Evolutionary conservation across 2,113 vertebrate genomes (phyloP).

Genomic region (Macaca fascicularis): DNA sequence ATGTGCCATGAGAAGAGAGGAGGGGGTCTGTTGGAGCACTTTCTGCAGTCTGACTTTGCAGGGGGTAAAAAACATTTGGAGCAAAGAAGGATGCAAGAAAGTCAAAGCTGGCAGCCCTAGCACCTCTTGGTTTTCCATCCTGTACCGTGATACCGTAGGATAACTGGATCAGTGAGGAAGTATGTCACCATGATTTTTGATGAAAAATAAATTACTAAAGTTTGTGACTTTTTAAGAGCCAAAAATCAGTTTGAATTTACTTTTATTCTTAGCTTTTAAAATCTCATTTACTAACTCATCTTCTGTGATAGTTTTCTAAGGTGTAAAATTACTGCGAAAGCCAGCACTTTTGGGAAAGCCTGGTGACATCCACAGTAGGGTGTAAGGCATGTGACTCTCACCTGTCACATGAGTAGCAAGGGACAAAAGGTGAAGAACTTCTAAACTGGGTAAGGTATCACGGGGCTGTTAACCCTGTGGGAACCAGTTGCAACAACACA

Average conservation of each 20-base stretch:
- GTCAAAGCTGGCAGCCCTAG: neutral
- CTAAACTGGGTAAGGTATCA: neutral
- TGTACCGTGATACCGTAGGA: accelerated
- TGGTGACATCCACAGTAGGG: neutral
- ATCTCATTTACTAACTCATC: neutral
- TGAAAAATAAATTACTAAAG: neutral
- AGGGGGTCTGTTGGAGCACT: accelerated
- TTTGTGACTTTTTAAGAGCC: neutral
- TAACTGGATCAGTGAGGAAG: neutral
- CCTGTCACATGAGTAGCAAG: neutral
- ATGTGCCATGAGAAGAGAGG: neutral
- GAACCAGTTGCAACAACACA: no score
- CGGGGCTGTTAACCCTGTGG: neutral
- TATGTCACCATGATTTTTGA: neutral
- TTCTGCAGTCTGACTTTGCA: neutral
- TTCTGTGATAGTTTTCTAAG: neutral
- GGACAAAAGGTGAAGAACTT: neutral
- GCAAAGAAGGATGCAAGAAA: neutral
- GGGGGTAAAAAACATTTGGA: neutral
- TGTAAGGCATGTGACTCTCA: neutral
- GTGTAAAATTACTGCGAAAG: neutral
- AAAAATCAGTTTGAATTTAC: neutral
- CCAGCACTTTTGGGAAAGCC: neutral
- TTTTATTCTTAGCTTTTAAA: slow-evolving; percentile 10
- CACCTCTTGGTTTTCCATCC: neutral